phyloP scores from a whole-genome alignment of 2,113 vertebrate genomes.

The Castor canadensis region DNA sequence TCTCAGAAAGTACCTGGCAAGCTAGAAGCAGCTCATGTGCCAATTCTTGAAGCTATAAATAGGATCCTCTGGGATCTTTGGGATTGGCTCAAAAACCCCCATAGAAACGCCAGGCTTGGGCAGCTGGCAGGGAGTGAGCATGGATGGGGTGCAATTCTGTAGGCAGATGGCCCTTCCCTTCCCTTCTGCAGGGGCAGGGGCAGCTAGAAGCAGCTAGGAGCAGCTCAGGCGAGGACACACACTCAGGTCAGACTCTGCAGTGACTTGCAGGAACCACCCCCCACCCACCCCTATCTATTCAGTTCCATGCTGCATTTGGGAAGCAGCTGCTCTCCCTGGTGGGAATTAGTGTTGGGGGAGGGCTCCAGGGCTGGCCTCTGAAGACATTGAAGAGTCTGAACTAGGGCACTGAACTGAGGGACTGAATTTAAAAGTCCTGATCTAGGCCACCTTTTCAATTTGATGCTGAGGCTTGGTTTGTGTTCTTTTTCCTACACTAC shows the following conservation, averaged over 20 bases:
- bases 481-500: too few species aligned
- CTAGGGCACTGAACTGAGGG: not conserved
- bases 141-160: not conserved
- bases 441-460: not conserved
- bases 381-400: too few species aligned
- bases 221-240: not conserved
- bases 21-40: not conserved
- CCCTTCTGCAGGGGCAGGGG: not conserved
- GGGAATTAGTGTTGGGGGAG: not conserved
- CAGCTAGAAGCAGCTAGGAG: not conserved
- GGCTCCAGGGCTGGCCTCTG: too few species aligned
- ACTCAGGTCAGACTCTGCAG: not conserved
- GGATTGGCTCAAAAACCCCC: not conserved
- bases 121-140: not conserved
- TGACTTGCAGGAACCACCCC: too few species aligned
- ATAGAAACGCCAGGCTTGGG: not conserved
- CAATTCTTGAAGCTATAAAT: not conserved
- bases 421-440: not conserved
- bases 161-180: not conserved
- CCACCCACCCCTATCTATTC: too few species aligned
- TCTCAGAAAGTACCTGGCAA: constrained; percentile 1
- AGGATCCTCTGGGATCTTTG: not conserved
- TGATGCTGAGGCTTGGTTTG: not conserved
- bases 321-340: not conserved
- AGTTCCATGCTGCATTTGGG: not conserved